Base-by-base conservation (phyloP, 2,888 invertebrate species). In the Ectropis crepuscularia region DNA sequence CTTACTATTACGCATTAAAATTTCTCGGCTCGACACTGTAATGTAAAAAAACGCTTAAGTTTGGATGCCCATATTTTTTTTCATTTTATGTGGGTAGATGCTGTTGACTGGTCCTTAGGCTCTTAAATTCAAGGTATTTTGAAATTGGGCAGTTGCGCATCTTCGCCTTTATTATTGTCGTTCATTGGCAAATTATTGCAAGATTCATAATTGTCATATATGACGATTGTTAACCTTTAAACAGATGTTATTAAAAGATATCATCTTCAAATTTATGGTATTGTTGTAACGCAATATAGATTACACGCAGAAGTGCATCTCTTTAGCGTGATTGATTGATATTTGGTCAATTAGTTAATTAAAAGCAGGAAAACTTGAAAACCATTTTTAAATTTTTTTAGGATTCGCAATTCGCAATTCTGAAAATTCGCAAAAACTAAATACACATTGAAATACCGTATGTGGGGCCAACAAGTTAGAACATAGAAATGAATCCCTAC, bases 171-270 rank as follows among this genome's bases (percentile, higher is more conserved):
- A 37, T 48, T 45, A 47, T 41, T 36, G 37, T 36, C 9, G 16
- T 46, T 42, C 45, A 53, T 55, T 57, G 51, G 51, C 38, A 47
- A 46, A 60, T 55, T 43, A 50, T 49, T 51, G 41, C 55, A 53
- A 54, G n/a, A 60, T 48, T 60, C 45, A 54, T 59, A 63, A 64
- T 65, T 57, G 60, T 57, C 57, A 60, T 61, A 60, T 64, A 65
- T 48, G 64, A 61, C 48, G 60, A 61, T 57, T 60, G 59, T 64
- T 65, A 60, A 65, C 57, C 60, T 64, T 64, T 59, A 11, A 54
- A 54, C 43, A 55, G 43, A 45, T 53, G 47, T 53, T 60, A 38
- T 55, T 53, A 38, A 60, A 57, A 39, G 57, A 65, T 60, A 65
- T 57, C 57, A 61, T 65, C 64, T 65, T 45, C 53, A 36, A 53